Base-by-base conservation (phyloP, 2,888 invertebrate genomes). In the Sinopyrophorus schimmeli region DNA sequence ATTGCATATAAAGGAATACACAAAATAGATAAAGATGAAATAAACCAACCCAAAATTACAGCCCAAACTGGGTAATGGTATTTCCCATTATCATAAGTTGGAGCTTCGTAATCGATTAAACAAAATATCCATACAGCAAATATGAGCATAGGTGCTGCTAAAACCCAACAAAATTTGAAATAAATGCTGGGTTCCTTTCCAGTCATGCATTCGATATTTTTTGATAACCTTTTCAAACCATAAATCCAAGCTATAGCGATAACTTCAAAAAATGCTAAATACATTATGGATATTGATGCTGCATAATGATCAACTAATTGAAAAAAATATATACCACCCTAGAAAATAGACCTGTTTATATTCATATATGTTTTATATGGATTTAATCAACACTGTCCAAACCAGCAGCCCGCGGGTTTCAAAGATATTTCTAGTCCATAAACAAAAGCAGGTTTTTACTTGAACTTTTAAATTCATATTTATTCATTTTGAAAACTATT, bases 301-400 rank as follows among this genome's bases (percentile, higher is more conserved):
- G 93, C 91, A 70, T 92, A 95, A 68, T 90, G 91, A 68, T 95
- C 94, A 76, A 95, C 87, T 53, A 95, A 72, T 77, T 93, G 92
- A 70, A 95, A 92, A 70, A 89, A 88, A 69, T 89, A 94, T 67
- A 93, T 93, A 59, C 94, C 95, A 60, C 92, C 91, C 85, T 87
- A 68, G 23, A 74, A 71, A 49, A 40, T 15, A n/a, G 12, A 11
- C 7, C 18, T n/a, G n/a, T 18, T 15, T n/a, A n/a, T n/a, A n/a
- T n/a, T n/a, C n/a, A n/a, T n/a, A n/a, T n/a, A n/a, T n/a, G n/a
- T n/a, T n/a, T n/a, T n/a, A n/a, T n/a, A n/a, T n/a, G n/a, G n/a
- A n/a, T n/a, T n/a, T n/a, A n/a, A n/a, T n/a, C n/a, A n/a, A n/a
- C n/a, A n/a, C n/a, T n/a, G n/a, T n/a, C n/a, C n/a, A n/a, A n/a